phyloP scores from a whole-genome alignment of 2,797 vertebrate genomes.

The Ptychadena robeensis region DNA sequence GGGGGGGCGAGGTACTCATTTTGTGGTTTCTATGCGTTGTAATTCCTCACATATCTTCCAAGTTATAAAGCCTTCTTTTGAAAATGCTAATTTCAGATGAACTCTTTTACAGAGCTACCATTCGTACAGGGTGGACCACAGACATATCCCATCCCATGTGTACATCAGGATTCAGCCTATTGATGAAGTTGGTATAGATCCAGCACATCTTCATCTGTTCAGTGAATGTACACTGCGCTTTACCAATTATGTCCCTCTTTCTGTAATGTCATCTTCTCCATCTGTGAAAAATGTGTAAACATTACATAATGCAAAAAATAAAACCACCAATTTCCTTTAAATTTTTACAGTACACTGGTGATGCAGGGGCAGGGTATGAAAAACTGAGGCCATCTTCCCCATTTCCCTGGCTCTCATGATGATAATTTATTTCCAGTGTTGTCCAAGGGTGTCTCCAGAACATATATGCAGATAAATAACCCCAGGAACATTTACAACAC shows the following conservation, averaged over 20 bases:
- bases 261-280: constrained; percentile 40
- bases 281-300: constrained; percentile 25
- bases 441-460: too few relatives aligned
- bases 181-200: constrained; percentile 37
- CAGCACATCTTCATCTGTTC: not conserved
- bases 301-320: not conserved
- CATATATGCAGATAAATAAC: too few relatives aligned
- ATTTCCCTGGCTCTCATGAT: too few relatives aligned
- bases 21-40: too few relatives aligned
- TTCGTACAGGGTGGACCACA: not conserved
- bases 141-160: not conserved
- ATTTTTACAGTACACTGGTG: too few relatives aligned
- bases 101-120: not conserved
- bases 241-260: not conserved
- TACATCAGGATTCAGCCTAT: not conserved
- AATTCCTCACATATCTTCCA: too few relatives aligned
- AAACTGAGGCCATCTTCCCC: too few relatives aligned
- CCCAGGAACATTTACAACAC: too few relatives aligned
- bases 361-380: too few relatives aligned
- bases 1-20: too few relatives aligned
- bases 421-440: too few relatives aligned
- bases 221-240: not conserved
- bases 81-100: not conserved
- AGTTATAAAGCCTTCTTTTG: not conserved
- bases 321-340: too few relatives aligned